Base-by-base conservation (phyloP, 2,888 invertebrate genomes). In the Coelogynopora nodosa region DNA sequence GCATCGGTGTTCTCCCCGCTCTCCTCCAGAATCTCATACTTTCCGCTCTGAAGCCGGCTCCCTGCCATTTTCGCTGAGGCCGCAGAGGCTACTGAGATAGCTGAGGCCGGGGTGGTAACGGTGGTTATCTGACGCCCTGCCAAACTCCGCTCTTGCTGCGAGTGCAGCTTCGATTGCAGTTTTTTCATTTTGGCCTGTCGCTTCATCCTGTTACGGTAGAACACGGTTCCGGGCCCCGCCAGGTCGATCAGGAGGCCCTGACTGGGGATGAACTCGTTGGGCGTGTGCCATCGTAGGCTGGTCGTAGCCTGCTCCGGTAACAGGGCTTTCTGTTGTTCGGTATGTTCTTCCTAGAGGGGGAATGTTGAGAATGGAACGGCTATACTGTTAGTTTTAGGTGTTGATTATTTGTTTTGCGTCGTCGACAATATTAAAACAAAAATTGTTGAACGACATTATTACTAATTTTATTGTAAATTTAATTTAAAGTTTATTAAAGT, bases 181-280 rank as follows among this genome's bases (percentile, higher is more conserved):
- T 74, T 74, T 26, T 74, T 74, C 74, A 74, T 23, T 74, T 87
- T 87, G 13, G 26, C 67, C 27, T 67, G 26, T n/a, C 87, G 23
- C 26, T 67, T 49, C 89, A 89, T 89, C 30, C 90, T 88, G 81
- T 90, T 90, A 67, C 90, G 88, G 87, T 90, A 89, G 87, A 91
- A 91, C 74, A 91, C 91, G 85, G 90, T 91, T 1, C 91, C 91
- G 0, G 91, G 91, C 0, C 91, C 91, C 86, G 89, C 90, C 88
- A 90, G 89, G 86, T 91, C 90, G 49, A 91, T 90, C 0, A 91
- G 88, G 0, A 90, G 90, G 31, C 91, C 90, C 29, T 89, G 89
- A 18, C 88, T 88, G n/a, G 89, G 87, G 82, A 89, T 87, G 81
- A 89, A 84, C 82, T 74, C 27, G 5, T 74, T 26, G 23, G 74